These are phyloP conservation scores for Nautilus pompilius DNA, from an alignment of 1,140 invertebrate genomes.

Conservation along the genomic window DNA sequence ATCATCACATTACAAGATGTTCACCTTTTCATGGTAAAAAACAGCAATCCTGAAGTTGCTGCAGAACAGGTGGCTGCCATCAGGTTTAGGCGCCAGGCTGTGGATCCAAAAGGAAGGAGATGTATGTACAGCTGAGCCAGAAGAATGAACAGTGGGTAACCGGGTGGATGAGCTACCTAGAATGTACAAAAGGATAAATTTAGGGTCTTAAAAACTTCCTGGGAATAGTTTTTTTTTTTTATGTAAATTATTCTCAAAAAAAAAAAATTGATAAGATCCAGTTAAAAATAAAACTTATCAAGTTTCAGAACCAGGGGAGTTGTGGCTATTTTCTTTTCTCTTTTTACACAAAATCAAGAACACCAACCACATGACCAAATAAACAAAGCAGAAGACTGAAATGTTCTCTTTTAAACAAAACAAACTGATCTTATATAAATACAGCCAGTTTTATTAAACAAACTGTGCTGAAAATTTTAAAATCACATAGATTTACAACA, in stretches of 20 bases:
- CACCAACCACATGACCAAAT: background rate
- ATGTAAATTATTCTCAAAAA: background rate
- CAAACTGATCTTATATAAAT: too few species aligned
- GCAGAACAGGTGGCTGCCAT: constrained; percentile 33
- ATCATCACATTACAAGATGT: too few species aligned
- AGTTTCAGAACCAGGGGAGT: background rate
- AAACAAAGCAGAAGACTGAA: too few species aligned
- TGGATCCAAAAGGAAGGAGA: constrained; percentile 26
- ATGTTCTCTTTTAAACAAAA: too few species aligned
- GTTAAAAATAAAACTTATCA: background rate
- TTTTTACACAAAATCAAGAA: background rate
- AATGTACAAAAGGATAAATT: constrained; percentile 3
- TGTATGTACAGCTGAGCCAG: constrained; percentile 30
- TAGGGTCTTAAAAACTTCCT: background rate
- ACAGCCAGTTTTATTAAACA: too few species aligned
- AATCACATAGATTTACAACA: too few species aligned
- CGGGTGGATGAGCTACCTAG: constrained; percentile 52
- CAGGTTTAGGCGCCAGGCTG: constrained; percentile 45
- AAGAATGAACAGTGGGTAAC: constrained; percentile 51
- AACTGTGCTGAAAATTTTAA: too few species aligned
- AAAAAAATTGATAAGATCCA: background rate
- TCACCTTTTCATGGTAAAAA: constrained; percentile 31
- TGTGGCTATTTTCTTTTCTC: background rate
- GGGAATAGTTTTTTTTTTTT: too few species aligned
- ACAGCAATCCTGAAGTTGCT: constrained; percentile 22